These are phyloP conservation scores for Caranx ignobilis DNA, from an alignment of 2,113 vertebrate species.

Conservation along the genomic window DNA sequence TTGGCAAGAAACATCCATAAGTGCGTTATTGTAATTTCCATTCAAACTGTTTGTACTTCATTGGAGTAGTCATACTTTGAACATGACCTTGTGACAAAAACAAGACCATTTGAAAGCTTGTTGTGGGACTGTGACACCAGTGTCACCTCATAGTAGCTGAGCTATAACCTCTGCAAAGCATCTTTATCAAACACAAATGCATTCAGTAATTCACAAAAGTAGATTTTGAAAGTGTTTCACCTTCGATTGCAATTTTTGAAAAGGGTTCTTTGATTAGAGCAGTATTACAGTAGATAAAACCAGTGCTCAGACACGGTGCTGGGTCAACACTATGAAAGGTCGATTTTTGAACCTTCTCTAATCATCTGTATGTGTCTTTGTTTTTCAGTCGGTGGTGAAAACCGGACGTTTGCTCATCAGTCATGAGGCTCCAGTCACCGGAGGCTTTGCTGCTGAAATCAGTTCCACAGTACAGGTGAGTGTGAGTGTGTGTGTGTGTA, in stretches of 20 bases:
- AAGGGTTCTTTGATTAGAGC: not conserved
- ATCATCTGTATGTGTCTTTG: conserved; percentile 46
- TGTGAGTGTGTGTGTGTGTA: not conserved
- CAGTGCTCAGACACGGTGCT: not conserved
- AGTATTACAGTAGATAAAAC: not conserved
- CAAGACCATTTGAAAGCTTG: too few species aligned
- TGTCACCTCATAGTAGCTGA: conserved; percentile 25
- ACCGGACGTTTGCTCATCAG: conserved; percentile 95
- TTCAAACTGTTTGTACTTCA: too few species aligned
- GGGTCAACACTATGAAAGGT: not conserved
- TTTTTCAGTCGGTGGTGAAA: conserved; percentile 93
- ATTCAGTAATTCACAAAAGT: not conserved
- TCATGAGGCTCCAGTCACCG: conserved; percentile 96
- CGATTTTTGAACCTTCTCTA: not conserved
- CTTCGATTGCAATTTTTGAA: not conserved
- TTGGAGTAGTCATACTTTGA: too few species aligned
- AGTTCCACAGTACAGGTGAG: conserved; percentile 95
- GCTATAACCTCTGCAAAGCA: conserved; percentile 29
- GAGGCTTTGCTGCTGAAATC: conserved; percentile 97
- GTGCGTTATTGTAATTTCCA: too few species aligned
- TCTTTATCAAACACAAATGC: not conserved
- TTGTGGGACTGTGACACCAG: not conserved
- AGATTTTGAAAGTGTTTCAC: too few species aligned
- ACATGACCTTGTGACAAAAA: too few species aligned
- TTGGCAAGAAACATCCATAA: too few species aligned